Base-by-base conservation (phyloP, 2,888 invertebrate genomes). In the Drosophila ezoana region DNA sequence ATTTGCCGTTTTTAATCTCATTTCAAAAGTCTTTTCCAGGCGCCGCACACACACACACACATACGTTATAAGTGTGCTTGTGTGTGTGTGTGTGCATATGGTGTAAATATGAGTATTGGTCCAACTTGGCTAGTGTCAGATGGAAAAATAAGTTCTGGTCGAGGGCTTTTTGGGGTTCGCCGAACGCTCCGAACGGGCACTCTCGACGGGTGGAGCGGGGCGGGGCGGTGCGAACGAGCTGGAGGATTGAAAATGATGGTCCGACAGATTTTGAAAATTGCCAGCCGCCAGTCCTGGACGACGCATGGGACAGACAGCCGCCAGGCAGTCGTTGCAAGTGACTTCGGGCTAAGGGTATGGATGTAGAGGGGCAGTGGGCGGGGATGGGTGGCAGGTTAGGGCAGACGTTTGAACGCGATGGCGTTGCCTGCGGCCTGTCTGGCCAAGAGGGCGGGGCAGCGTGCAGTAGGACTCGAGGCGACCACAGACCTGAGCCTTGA, bases 91-190 rank as follows among this genome's bases (percentile, higher is more conserved):
- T 71, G 65, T 59, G 67, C 60, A 70, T 79, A 70, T 76, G 86
- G 86, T 88, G 88, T 84, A 87, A 88, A 87, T 86, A 84, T 85
- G 86, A 86, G 87, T 80, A 87, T 81, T 87, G 89, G 85, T 81
- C 89, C 75, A 80, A 79, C 70, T 78, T 81, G 82, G 79, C 84
- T 80, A 88, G 81, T 84, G 89, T 81, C 81, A 77, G 88, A 85
- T 89, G 90, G 89, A 89, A 89, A 90, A 90, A 89, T 89, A 88
- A 87, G 89, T 85, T 89, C 87, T 86, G 81, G 79, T 86, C 82
- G 78, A 71, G 64, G 68, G 75, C 68, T 62, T 60, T 70, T 68
- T 75, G 67, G 70, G 77, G 60, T 68, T 64, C 70, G 57, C 59
- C 53, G 56, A 62, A 37, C 37, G 38, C 51, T 43, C 11, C 51